Conservation (phyloP, 2,888 invertebrate genomes). For the Chromoteleia sp. region DNA sequence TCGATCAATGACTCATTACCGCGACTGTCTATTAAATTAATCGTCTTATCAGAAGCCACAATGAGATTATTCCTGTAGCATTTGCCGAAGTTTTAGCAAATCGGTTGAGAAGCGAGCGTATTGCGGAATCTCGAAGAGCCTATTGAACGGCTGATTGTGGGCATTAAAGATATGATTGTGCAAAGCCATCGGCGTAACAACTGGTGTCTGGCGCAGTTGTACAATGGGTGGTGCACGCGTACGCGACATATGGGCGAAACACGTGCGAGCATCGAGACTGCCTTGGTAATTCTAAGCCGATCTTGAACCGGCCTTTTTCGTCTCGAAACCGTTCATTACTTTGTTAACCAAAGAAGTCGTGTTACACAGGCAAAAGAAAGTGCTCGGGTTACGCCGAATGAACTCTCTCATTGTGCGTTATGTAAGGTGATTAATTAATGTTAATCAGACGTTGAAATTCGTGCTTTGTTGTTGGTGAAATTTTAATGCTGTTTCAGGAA, state of each 20-base stretch:
- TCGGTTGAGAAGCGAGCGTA: slow-evolving; percentile 11
- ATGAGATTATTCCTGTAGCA: slow-evolving; percentile 31
- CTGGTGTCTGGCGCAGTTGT: slow-evolving; percentile 52
- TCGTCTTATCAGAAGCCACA: slow-evolving; percentile 28
- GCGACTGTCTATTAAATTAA: slow-evolving; percentile 12
- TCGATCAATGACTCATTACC: slow-evolving; percentile 27
- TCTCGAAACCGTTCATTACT: slow-evolving; percentile 24
- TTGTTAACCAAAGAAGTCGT: slow-evolving; percentile 33
- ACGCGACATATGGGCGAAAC: slow-evolving; percentile 59
- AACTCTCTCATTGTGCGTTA: slow-evolving; percentile 25
- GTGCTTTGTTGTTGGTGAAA: slow-evolving; percentile 44
- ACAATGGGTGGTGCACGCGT: slow-evolving; percentile 53
- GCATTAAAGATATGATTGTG: slow-evolving; percentile 56
- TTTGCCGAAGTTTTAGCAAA: slow-evolving; percentile 27
- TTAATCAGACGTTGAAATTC: slow-evolving; percentile 36
- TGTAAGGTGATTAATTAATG: slow-evolving; percentile 47
- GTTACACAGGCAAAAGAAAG: slow-evolving; percentile 35
- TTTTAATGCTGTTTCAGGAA: slow-evolving; percentile 32
- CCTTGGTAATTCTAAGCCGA: slow-evolving; percentile 8
- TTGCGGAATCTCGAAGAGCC: slow-evolving; percentile 29
- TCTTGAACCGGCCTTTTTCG: slow-evolving; percentile 33
- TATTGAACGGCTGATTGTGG: slow-evolving; percentile 25
- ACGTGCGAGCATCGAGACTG: slow-evolving; percentile 33
- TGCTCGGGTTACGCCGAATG: slow-evolving; percentile 34
- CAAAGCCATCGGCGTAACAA: slow-evolving; percentile 52